Base-by-base conservation (phyloP, 2,113 vertebrate species). In the Brachypteracias leptosomus region DNA sequence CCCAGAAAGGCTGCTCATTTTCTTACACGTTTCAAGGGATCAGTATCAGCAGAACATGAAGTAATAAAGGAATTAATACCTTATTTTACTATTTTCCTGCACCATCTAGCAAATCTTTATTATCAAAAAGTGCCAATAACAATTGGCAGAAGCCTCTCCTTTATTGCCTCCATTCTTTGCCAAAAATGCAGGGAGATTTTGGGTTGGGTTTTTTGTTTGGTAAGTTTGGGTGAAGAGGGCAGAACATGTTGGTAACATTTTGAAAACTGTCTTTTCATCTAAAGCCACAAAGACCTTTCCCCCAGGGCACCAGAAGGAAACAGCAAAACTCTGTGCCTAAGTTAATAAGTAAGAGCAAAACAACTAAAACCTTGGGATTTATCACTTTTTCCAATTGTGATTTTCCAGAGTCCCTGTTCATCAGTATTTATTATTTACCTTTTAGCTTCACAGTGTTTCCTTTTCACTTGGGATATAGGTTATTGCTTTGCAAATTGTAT, bases 401-500 rank as follows among this genome's bases (percentile, higher is more conserved):
- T 91, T 94, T 96, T 93, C 85, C 42, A 88, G 62, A 85, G 12
- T 85, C 66, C 87, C 74, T 73, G 71, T 79, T 97, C 71, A 88
- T 91, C 75, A 80, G 78, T 85, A 91, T 88, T 95, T 94, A 87
- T 95, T 93, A 91, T 89, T 95, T 96, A 93, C 62, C 54, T 96
- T 94, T 93, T 89, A 89, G 81, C 81, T 94, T 96, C 87, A 85
- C 16, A 58, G 59, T 28, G 10, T 63, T 96, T 95, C 42, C 20
- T 87, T 95, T 79, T 62, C 96, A 96, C 55, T 47, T 80, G 93
- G 85, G 95, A 95, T 59, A 66, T 19, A 16, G 49, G 46, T 96
- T 96, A 95, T 96, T 96, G 93, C 85, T 96, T 96, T 94, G 87
- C 87, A 97, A 96, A 94, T 95, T 95, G 85, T 85, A 89, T 82